Evolutionary conservation across 2,888 invertebrate genomes (phyloP).

Genomic region (Magallana nippona): DNA sequence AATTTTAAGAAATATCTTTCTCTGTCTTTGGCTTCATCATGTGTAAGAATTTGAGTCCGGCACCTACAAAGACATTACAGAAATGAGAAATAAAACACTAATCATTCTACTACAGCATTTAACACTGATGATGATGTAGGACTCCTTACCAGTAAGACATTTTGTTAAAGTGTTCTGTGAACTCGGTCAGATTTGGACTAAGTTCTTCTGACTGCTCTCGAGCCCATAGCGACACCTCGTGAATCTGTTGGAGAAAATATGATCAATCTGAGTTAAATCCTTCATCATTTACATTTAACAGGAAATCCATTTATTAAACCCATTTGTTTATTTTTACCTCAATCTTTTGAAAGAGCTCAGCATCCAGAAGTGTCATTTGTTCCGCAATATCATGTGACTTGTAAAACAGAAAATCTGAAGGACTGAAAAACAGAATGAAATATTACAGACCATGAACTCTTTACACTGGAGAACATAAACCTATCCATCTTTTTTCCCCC

Average conservation of each 20-base stretch:
- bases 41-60: conserved; percentile 93
- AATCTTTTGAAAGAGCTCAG: conserved; percentile 96
- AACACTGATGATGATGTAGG: too few relatives aligned
- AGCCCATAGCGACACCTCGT: conserved; percentile 98
- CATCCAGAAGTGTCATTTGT: conserved; percentile 98
- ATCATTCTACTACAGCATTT: background rate
- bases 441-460: background rate
- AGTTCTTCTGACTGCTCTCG: conserved; percentile 98
- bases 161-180: conserved; percentile 99
- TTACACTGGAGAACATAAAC: background rate
- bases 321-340: conserved; percentile 82
- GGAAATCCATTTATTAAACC: background rate
- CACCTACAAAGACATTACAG: conserved; percentile 83
- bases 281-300: background rate
- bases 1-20: conserved; percentile 94
- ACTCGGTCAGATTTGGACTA: conserved; percentile 96
- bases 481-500: too few relatives aligned
- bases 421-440: conserved; percentile 69
- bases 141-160: conserved; percentile 94
- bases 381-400: conserved; percentile 97
- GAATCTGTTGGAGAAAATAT: conserved; percentile 83
- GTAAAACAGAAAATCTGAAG: conserved; percentile 90
- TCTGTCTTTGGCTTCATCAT: conserved; percentile 94
- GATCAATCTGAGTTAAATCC: background rate
- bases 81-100: background rate